phyloP scores from a whole-genome alignment of 2,797 vertebrate species.

The Streptopelia turtur region DNA sequence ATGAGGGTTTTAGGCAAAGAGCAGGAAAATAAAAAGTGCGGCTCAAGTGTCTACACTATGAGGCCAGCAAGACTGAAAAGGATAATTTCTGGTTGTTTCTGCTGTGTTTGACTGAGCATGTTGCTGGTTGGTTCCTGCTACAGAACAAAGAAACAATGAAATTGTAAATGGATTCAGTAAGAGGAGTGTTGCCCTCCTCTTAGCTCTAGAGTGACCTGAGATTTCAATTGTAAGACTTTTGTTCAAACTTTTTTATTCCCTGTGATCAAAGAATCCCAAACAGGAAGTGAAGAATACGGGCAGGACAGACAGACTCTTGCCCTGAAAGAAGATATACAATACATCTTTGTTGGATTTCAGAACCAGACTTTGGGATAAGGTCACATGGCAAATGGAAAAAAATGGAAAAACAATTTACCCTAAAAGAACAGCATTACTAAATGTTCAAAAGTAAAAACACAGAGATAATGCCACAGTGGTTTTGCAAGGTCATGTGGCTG shows the following conservation, averaged over 20 bases:
- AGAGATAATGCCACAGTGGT: background rate
- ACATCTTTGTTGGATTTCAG: background rate
- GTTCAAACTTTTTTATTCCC: accelerated
- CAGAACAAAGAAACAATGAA: background rate
- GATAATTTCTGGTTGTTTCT: background rate
- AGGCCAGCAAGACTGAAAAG: background rate
- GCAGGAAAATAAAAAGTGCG: background rate
- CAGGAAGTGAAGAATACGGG: background rate
- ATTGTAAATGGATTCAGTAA: background rate
- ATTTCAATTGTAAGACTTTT: background rate
- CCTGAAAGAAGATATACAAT: background rate
- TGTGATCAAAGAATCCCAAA: background rate
- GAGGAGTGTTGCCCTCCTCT: background rate
- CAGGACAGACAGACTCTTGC: background rate
- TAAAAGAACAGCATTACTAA: background rate
- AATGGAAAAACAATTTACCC: background rate
- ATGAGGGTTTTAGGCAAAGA: background rate
- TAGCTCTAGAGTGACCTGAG: background rate
- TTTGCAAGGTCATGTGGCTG: background rate
- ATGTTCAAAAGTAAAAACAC: background rate
- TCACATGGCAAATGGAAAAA: background rate
- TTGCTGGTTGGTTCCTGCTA: background rate
- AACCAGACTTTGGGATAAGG: background rate
- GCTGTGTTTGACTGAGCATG: background rate
- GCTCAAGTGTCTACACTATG: accelerated